A percentile compares a stretch with the other conserved stretches of the same genome.
Conservation (phyloP, 2,113 vertebrate genomes). For the Peromyscus maniculatus region DNA sequence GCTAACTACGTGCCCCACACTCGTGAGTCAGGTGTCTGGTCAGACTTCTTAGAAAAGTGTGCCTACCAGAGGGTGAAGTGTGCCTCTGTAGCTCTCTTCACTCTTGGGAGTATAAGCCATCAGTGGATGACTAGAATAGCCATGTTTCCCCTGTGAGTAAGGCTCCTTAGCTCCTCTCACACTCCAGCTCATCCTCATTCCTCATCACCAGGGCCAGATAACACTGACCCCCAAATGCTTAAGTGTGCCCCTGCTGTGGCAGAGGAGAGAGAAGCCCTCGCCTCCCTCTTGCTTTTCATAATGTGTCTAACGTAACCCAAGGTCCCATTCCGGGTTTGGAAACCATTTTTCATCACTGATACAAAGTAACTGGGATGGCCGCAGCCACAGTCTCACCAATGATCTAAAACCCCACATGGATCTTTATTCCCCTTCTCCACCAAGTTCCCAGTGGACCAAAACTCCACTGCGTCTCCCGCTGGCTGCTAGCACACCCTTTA, state of each 20-base stretch:
- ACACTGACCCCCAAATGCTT: not conserved
- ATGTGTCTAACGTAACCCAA: not conserved
- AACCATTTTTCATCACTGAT: not conserved
- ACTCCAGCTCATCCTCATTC: not conserved
- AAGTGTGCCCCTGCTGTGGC: not conserved
- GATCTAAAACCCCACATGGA: not conserved
- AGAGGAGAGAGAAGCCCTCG: not conserved
- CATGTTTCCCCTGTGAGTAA: not conserved
- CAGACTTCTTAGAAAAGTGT: not conserved
- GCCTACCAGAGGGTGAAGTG: not conserved
- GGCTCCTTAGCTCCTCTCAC: not conserved
- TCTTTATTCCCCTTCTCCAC: not conserved
- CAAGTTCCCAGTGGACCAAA: not conserved
- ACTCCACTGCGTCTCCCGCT: not conserved
- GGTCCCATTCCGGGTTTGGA: not conserved
- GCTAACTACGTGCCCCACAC: not conserved
- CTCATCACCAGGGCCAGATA: not conserved
- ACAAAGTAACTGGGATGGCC: not conserved
- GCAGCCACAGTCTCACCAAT: not conserved
- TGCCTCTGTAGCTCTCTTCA: not conserved
- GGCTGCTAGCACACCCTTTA: not conserved
- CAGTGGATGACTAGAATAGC: not conserved
- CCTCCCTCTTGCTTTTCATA: not conserved
- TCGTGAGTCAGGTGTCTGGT: accelerated
- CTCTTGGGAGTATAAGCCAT: not conserved